Evolutionary conservation across 2,797 vertebrate species (phyloP).

Genomic region (Enteromius radiatus): DNA sequence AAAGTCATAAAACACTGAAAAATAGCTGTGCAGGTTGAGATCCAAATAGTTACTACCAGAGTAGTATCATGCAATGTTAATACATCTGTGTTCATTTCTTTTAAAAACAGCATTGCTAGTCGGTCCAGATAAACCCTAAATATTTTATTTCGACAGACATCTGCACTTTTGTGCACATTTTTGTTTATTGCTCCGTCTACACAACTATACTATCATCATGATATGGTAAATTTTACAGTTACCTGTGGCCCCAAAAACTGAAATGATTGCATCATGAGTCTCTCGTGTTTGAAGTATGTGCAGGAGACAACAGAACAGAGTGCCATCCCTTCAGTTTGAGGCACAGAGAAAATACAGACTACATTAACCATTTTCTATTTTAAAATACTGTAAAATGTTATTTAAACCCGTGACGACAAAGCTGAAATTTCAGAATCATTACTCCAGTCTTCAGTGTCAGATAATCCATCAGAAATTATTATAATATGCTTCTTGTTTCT

Average conservation of each 20-base stretch:
- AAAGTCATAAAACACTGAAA: too few species aligned
- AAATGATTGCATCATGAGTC: background rate
- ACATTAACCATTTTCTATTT: background rate
- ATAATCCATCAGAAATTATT: background rate
- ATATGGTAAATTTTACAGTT: slow-evolving; percentile 13
- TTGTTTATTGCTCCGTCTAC: background rate
- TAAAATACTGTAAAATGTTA: background rate
- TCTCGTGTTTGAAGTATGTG: background rate
- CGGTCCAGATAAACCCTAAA: background rate
- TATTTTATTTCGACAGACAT: background rate
- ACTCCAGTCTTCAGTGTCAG: background rate
- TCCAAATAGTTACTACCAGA: background rate
- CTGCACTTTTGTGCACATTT: background rate
- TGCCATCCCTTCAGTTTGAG: background rate
- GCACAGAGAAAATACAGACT: background rate
- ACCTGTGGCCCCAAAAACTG: background rate
- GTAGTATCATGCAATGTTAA: background rate
- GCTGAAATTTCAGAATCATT: background rate
- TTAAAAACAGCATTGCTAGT: background rate
- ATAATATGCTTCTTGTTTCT: background rate
- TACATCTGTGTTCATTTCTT: background rate
- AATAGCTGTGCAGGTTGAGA: too few species aligned
- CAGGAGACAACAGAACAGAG: background rate
- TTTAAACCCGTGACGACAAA: background rate
- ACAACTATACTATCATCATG: background rate